These are phyloP conservation scores for Pinctada fucata DNA, from an alignment of 2,888 invertebrate species.

Conservation along the genomic window DNA sequence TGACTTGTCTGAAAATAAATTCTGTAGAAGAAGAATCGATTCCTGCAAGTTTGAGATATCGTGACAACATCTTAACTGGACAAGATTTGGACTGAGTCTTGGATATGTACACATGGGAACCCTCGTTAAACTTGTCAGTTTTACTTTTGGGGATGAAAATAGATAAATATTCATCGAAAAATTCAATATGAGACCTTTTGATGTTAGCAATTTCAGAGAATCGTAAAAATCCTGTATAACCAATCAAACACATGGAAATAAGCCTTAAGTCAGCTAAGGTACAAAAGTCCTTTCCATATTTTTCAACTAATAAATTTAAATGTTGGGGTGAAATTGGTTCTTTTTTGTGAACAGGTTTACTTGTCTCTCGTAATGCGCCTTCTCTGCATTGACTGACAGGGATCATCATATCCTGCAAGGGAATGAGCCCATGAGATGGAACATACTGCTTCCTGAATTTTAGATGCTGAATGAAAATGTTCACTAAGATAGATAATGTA, in stretches of 20 bases:
- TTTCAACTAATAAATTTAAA: not conserved
- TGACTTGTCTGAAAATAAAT: conserved; percentile 7
- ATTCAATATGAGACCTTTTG: conserved; percentile 14
- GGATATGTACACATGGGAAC: too few species aligned
- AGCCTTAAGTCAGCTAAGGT: not conserved
- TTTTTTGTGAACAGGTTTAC: not conserved
- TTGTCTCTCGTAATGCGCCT: not conserved
- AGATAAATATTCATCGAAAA: too few species aligned
- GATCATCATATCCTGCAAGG: too few species aligned
- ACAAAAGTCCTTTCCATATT: not conserved
- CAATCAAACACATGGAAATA: conserved; percentile 15
- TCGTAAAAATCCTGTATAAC: conserved; percentile 19
- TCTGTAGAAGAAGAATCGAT: conserved; percentile 4
- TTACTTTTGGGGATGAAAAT: too few species aligned
- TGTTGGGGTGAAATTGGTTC: not conserved
- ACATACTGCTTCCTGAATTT: not conserved
- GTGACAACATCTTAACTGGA: too few species aligned
- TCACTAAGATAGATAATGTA: not conserved
- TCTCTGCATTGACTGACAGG: not conserved
- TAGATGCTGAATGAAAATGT: not conserved
- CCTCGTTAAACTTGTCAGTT: too few species aligned
- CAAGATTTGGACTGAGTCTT: too few species aligned
- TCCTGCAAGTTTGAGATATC: too few species aligned
- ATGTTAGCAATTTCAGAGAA: conserved; percentile 11
- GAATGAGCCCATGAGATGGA: not conserved